Percentiles rank a stretch among this genome's conserved stretches.
phyloP scores from a whole-genome alignment of 2,113 vertebrate species.

The Atlantisia rogersi region DNA sequence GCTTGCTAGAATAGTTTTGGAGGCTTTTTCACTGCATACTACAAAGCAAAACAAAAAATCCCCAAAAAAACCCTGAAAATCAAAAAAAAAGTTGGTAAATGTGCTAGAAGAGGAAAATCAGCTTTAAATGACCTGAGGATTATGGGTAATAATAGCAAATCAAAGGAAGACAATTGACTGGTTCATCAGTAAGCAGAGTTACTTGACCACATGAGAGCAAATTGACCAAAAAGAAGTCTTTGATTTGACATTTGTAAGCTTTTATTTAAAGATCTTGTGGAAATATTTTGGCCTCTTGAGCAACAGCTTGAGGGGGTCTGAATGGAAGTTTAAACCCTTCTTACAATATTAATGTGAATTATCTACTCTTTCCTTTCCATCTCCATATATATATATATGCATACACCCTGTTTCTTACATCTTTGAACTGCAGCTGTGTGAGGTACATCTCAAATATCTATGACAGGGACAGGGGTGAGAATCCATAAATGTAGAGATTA shows the following conservation, averaged over 20 bases:
- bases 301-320: neutral
- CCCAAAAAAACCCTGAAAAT: no score
- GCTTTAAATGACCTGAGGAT: neutral
- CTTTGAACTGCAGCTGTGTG: neutral
- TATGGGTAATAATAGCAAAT: neutral
- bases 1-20: neutral
- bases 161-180: neutral
- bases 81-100: neutral
- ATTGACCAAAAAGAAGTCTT: neutral
- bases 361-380: neutral
- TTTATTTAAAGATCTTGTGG: neutral
- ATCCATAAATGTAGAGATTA: neutral
- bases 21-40: neutral
- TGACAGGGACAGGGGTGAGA: neutral
- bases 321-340: neutral
- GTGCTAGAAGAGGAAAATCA: neutral
- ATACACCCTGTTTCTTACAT: neutral
- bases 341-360: neutral
- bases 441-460: neutral
- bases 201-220: neutral
- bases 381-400: neutral
- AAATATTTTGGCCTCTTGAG: neutral
- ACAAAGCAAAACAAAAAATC: neutral
- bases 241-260: neutral
- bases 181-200: neutral